Conservation (phyloP, 2,797 vertebrate genomes). For the Dendrocincla tyrannina region DNA sequence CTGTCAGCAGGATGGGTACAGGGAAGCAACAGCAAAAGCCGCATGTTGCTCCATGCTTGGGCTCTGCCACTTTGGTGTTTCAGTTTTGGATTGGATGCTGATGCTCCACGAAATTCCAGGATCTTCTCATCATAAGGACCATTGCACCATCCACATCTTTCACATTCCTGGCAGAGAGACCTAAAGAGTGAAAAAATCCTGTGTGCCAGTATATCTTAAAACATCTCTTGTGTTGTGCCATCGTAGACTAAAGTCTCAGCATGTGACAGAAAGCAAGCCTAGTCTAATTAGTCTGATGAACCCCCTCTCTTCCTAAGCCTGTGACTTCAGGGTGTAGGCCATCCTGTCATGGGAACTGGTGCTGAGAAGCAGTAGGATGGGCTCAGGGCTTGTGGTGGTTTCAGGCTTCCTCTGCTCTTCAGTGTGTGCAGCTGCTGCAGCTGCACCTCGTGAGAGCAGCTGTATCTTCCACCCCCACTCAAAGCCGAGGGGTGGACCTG, state of each 20-base stretch:
- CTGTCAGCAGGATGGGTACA: neutral
- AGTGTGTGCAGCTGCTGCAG: conserved; percentile 23
- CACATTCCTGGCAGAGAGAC: neutral
- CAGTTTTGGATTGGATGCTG: neutral
- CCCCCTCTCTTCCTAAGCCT: neutral
- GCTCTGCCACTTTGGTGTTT: neutral
- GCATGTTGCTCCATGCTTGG: neutral
- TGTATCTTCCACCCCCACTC: neutral
- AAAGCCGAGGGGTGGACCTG: accelerated
- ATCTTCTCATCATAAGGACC: neutral
- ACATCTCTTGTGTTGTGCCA: neutral
- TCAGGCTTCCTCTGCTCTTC: neutral
- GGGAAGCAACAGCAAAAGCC: neutral
- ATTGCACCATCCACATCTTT: neutral
- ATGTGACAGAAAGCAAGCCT: neutral
- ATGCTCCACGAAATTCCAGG: neutral
- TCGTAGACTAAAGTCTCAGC: neutral
- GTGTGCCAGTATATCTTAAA: neutral
- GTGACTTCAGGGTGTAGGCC: neutral
- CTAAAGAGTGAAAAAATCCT: neutral
- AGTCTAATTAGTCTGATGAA: neutral
- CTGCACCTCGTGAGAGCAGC: conserved; percentile 42
- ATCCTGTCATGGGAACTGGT: neutral
- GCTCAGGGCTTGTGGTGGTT: neutral
- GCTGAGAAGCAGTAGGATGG: neutral